A percentile compares a stretch with the other conserved stretches of the same genome.
phyloP scores from a whole-genome alignment of 2,797 vertebrate species.

The Lagorchestes hirsutus region DNA sequence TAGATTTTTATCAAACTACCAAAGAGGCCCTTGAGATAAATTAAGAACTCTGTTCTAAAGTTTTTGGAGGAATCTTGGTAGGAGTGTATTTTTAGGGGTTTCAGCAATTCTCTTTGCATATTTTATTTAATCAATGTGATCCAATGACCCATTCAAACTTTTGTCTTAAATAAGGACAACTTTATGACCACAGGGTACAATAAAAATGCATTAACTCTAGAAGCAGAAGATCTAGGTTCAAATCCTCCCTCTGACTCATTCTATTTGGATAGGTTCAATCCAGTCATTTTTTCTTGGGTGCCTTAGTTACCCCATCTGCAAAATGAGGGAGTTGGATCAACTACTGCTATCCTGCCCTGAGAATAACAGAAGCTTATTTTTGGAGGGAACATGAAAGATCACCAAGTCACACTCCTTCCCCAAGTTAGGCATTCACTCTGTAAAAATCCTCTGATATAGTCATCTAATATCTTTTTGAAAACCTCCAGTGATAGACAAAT shows the following conservation, averaged over 20 bases:
- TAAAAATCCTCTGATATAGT: background rate
- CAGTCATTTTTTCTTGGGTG: background rate
- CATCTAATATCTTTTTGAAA: background rate
- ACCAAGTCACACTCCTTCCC: background rate
- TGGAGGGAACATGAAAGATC: background rate
- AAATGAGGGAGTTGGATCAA: background rate
- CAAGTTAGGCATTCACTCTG: background rate
- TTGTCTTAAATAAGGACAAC: constrained; percentile 15
- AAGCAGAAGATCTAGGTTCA: background rate
- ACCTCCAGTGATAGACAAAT: background rate
- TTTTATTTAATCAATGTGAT: background rate
- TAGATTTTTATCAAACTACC: background rate
- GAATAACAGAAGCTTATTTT: background rate
- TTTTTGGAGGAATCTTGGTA: background rate
- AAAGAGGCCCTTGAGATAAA: background rate
- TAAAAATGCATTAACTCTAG: background rate
- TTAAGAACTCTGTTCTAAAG: background rate
- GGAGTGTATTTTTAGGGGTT: background rate
- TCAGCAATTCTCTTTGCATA: background rate
- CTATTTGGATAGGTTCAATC: background rate
- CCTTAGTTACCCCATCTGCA: background rate
- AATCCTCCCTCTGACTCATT: background rate
- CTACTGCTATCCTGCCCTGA: background rate
- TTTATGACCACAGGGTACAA: background rate
- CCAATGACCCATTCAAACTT: background rate